Conservation (phyloP, 2,888 invertebrate genomes). For the Nematopogon swammerdamellus region DNA sequence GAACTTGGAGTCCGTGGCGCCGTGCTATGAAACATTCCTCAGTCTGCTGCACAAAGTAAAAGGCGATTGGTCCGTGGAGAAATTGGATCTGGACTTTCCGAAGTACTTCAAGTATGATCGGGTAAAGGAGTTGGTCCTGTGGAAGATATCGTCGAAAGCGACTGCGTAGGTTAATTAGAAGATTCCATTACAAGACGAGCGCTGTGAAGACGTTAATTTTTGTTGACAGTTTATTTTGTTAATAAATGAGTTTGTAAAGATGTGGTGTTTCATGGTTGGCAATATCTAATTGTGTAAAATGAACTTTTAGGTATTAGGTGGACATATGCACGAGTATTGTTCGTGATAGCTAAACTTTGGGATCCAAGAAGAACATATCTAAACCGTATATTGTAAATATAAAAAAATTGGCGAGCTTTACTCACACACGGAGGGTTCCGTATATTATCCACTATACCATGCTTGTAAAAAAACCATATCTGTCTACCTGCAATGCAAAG, state of each 20-base stretch:
- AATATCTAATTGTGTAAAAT: no score
- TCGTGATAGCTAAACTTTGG: no score
- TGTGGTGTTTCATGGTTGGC: no score
- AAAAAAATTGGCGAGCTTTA: no score
- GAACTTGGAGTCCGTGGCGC: conserved; percentile 79
- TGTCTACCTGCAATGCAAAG: no score
- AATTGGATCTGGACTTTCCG: conserved; percentile 68
- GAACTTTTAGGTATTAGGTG: no score
- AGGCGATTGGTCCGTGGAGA: conserved; percentile 56
- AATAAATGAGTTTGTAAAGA: not conserved
- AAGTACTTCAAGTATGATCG: conserved; percentile 81
- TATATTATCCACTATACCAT: no score
- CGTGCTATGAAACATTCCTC: conserved; percentile 83
- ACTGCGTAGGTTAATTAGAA: conserved; percentile 11
- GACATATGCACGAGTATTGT: no score
- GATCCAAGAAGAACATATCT: no score
- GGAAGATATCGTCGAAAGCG: conserved; percentile 57
- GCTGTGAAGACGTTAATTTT: conserved; percentile 11
- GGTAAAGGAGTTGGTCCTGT: conserved; percentile 71
- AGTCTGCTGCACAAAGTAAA: conserved; percentile 53
- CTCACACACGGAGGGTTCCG: no score
- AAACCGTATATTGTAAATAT: no score
- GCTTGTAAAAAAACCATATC: no score
- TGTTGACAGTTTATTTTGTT: conserved; percentile 15
- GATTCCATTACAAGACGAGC: not conserved